phyloP scores from a whole-genome alignment of 2,888 invertebrate species.

The Xestia c-nigrum region DNA sequence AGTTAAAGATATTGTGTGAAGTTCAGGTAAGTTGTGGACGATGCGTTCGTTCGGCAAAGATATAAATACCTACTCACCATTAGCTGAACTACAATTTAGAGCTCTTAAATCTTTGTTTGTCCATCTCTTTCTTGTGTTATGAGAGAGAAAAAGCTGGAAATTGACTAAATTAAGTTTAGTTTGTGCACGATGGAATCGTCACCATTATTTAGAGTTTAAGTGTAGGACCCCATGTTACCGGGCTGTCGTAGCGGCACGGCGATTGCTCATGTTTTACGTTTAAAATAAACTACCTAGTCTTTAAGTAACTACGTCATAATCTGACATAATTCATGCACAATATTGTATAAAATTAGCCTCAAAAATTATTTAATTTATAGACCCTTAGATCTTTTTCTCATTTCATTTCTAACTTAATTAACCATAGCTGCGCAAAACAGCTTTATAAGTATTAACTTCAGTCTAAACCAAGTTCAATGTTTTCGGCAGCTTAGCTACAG shows the following conservation, averaged over 20 bases:
- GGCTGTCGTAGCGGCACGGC: slow-evolving; percentile 15
- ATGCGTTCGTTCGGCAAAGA: not conserved
- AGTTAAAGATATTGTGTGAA: not conserved
- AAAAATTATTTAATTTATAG: not conserved
- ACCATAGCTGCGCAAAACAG: not conserved
- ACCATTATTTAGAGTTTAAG: slow-evolving; percentile 38
- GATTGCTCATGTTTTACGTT: slow-evolving; percentile 60
- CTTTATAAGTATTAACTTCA: not conserved
- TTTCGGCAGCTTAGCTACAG: slow-evolving; percentile 3
- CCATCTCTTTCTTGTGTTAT: not conserved
- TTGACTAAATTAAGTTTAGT: not conserved
- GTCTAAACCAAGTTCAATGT: not conserved
- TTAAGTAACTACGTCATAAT: slow-evolving; percentile 37
- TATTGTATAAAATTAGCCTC: slow-evolving; percentile 3
- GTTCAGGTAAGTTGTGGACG: not conserved
- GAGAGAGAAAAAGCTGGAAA: not conserved
- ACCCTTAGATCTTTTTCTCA: not conserved
- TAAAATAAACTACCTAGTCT: slow-evolving; percentile 35
- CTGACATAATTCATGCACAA: slow-evolving; percentile 43
- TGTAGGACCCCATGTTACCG: slow-evolving; percentile 47
- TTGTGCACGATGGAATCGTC: slow-evolving; percentile 1
- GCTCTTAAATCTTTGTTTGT: not conserved
- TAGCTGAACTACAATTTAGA: not conserved
- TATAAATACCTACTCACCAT: not conserved
- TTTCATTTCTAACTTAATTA: not conserved